Base-by-base conservation (phyloP, 2,888 invertebrate species). In the Phengaris arion region DNA sequence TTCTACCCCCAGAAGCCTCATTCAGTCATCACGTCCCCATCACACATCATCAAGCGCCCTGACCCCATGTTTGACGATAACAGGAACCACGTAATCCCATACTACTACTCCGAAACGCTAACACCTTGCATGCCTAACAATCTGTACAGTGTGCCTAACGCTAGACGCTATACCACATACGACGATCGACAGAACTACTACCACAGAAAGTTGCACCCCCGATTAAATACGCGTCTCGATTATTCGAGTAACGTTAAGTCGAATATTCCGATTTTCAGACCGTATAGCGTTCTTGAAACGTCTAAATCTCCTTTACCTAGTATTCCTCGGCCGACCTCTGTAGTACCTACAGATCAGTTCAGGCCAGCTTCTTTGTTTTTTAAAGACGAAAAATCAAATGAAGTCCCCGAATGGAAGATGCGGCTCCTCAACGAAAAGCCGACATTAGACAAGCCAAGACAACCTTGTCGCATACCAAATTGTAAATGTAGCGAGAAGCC, bases 61-160 rank as follows among this genome's bases (percentile, higher is more conserved):
- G 91, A 90, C 83, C 94, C 89, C 87, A 81, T 89, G 83, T 92
- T 89, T 88, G 94, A 94, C 85, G 94, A 94, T 94, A 94, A 94
- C 93, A 93, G 92, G 83, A 93, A 93, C 82, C 92, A 92, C 80
- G 90, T 93, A 82, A 91, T 92, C 68, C 93, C 93, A 73, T 93
- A 93, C 78, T 93, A 93, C 80, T 93, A 93, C 78, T 89, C 93
- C 0, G 93, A 93, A 86, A 93, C 93, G 59, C 77, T 92, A 81
- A 87, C 88, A 46, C 87, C 87, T 75, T 87, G 92, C 92, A 88
- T 89, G 92, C 88, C 91, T 82, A 92, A 91, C 78, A 92, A 92
- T 74, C 82, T 87, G 70, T 91, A 87, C 78, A 88, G 85, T 79
- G 83, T 86, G 78, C 87, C 90, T 79, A 85, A 85, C 76, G 79